A percentile compares a stretch with the other conserved stretches of the same genome.
Evolutionary conservation across 2,888 invertebrate species (phyloP).

Genomic region (Acanthosepion esculentum): DNA sequence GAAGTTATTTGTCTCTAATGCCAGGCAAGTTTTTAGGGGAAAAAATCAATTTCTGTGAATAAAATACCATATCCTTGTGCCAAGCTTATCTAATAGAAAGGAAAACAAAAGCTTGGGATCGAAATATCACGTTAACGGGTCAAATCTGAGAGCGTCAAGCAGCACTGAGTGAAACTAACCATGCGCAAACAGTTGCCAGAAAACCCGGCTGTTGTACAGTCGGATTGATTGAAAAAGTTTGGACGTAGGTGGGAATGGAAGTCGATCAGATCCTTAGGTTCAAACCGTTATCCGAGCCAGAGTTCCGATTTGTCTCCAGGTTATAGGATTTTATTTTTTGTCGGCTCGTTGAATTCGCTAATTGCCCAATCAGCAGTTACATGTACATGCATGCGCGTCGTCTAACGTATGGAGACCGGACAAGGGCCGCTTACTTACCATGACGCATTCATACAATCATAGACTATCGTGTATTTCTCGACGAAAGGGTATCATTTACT

Average conservation of each 20-base stretch:
- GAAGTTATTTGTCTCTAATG: no score
- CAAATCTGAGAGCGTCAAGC: neutral
- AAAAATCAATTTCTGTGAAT: no score
- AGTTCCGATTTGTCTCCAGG: neutral
- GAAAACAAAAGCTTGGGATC: no score
- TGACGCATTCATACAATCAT: neutral
- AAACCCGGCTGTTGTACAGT: fast-evolving
- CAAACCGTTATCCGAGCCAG: neutral
- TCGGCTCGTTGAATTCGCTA: neutral
- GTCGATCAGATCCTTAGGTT: neutral
- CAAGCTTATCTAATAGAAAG: no score
- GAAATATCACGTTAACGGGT: neutral
- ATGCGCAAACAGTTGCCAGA: neutral
- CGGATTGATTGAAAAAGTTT: neutral
- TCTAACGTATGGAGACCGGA: neutral
- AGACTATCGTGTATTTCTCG: neutral
- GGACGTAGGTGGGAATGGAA: neutral
- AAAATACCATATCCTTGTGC: no score
- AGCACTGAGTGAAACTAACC: neutral
- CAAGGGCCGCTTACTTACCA: neutral
- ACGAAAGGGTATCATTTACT: neutral
- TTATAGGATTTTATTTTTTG: neutral
- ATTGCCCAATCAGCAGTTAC: neutral
- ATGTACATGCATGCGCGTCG: neutral
- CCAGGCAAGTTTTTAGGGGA: no score